These are phyloP conservation scores for Blastomussa wellsi DNA, from an alignment of 92 coral and sea anemone species.

Conservation along the genomic window DNA sequence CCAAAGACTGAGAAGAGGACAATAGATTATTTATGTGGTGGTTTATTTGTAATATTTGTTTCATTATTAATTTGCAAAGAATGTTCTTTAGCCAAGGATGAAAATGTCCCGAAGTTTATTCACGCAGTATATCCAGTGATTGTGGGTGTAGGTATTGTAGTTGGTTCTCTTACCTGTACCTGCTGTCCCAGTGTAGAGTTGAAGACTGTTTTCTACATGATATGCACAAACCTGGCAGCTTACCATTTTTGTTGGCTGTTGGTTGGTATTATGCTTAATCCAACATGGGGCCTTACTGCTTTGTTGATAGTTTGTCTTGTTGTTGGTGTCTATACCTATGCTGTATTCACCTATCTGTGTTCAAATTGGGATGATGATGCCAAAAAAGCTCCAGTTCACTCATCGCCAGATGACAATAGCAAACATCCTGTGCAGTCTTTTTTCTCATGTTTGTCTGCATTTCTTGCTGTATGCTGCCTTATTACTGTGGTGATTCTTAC, in stretches of 20 bases:
- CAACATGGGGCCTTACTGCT: not conserved
- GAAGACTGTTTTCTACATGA: not conserved
- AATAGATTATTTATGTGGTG: not conserved
- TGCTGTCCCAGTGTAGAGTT: not conserved
- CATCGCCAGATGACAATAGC: too few relatives aligned
- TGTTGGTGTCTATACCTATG: not conserved
- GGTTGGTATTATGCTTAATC: constrained; percentile 1
- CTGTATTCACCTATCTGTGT: not conserved
- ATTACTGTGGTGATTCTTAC: not conserved
- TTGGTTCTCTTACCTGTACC: not conserved
- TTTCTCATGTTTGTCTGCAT: not conserved
- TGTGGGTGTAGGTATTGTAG: not conserved
- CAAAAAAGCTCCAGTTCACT: not conserved
- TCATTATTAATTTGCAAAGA: not conserved
- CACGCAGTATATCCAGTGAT: not conserved
- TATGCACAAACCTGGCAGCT: not conserved
- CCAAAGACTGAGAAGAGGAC: not conserved
- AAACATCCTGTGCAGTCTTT: not conserved
- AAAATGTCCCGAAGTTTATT: not conserved
- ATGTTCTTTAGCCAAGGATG: not conserved
- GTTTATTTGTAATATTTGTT: not conserved
- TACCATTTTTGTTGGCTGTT: constrained; percentile 5
- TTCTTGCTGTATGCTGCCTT: not conserved
- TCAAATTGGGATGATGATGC: not conserved
- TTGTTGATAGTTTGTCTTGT: not conserved